Conservation (phyloP, 2,113 vertebrate genomes). For the Chascanopsetta lugubris region DNA sequence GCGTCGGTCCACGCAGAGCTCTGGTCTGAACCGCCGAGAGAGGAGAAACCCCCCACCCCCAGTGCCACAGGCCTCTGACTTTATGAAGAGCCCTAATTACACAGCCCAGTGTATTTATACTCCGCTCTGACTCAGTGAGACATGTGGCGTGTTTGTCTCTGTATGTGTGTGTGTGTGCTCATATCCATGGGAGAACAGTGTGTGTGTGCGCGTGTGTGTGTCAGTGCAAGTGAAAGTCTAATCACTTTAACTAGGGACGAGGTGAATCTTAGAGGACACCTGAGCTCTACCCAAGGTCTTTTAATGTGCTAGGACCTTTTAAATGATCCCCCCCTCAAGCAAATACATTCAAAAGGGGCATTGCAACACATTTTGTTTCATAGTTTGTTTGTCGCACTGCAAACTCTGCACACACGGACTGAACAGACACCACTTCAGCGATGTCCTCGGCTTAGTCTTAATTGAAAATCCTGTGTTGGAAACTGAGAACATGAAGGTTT, state of each 20-base stretch:
- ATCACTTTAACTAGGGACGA: slow-evolving; percentile 29
- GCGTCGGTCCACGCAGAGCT: slow-evolving; percentile 4
- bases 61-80: slow-evolving; percentile 43
- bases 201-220: slow-evolving; percentile 2
- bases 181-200: slow-evolving; percentile 6
- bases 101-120: slow-evolving; percentile 72
- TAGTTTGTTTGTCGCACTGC: neutral
- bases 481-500: neutral
- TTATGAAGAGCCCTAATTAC: slow-evolving; percentile 75
- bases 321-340: too few species aligned
- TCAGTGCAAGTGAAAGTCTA: slow-evolving; percentile 43
- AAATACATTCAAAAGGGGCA: too few species aligned
- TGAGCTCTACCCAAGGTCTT: too few species aligned
- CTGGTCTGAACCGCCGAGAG: slow-evolving; percentile 49
- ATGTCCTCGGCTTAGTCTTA: neutral
- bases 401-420: neutral
- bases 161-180: slow-evolving; percentile 26
- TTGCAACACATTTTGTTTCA: too few species aligned
- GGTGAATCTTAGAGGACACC: neutral
- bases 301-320: too few species aligned
- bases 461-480: neutral
- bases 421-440: neutral
- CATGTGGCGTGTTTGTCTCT: slow-evolving; percentile 60
- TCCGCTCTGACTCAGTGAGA: slow-evolving; percentile 64
- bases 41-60: slow-evolving; percentile 43